Conservation (phyloP, 2,113 vertebrate genomes). For the Pterocles burchelli region DNA sequence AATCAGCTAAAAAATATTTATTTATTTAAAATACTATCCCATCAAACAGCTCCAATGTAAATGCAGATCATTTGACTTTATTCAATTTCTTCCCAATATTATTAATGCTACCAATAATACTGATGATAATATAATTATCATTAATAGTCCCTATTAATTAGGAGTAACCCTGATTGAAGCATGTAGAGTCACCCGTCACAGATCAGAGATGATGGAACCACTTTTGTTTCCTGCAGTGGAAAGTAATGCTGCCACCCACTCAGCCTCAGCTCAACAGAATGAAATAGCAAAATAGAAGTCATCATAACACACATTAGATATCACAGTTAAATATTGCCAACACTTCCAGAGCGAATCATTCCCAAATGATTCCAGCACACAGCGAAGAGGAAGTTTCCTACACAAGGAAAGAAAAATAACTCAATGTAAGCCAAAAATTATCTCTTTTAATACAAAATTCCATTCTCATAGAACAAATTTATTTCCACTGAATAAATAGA, state of each 20-base stretch:
- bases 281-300: constrained; percentile 30
- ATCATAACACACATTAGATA: neutral
- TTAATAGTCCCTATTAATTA: neutral
- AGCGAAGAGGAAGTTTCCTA: constrained; percentile 54
- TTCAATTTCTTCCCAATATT: constrained; percentile 25
- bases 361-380: constrained; percentile 8
- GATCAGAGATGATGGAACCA: neutral
- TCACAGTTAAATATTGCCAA: neutral
- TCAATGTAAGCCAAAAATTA: constrained; percentile 63
- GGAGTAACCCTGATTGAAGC: neutral
- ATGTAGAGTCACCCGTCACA: neutral
- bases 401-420: constrained; percentile 51
- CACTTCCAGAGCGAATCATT: neutral
- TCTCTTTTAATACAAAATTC: constrained; percentile 76
- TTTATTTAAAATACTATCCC: constrained; percentile 15
- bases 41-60: neutral
- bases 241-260: constrained; percentile 21
- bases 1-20: neutral
- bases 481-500: constrained; percentile 75
- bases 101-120: neutral
- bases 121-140: neutral
- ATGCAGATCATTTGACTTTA: neutral
- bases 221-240: neutral
- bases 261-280: constrained; percentile 11
- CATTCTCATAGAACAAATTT: constrained; percentile 73